Evolutionary conservation across 2,113 vertebrate genomes (phyloP).

Genomic region (Illadopsis cleaveri): DNA sequence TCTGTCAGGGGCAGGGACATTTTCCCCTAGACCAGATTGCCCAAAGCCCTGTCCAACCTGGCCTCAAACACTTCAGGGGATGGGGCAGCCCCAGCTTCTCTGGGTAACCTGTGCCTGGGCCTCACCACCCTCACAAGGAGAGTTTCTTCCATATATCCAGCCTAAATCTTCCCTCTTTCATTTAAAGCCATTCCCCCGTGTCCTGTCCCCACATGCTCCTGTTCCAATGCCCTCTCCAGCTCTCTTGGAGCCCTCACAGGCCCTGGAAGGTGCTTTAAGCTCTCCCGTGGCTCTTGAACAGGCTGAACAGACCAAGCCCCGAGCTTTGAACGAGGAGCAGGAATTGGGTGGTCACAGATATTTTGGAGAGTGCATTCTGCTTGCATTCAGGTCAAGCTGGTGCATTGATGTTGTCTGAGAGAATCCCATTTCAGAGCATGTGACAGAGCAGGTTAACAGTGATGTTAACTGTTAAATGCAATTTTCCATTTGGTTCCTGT

Average conservation of each 20-base stretch:
- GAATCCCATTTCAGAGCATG: neutral
- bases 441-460: neutral
- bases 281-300: neutral
- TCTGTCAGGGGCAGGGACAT: neutral
- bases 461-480: neutral
- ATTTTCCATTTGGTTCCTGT: neutral
- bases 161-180: neutral
- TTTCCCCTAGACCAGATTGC: neutral
- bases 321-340: neutral
- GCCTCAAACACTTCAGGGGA: neutral
- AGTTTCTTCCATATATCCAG: neutral
- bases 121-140: neutral
- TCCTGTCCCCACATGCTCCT: neutral
- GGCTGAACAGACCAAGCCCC: neutral
- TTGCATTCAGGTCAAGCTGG: neutral
- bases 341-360: neutral
- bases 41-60: neutral
- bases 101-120: neutral
- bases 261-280: neutral
- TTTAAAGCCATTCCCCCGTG: neutral
- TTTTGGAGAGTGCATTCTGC: neutral
- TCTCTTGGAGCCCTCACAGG: neutral
- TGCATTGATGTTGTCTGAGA: neutral
- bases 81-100: neutral
- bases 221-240: neutral